phyloP scores from a whole-genome alignment of 64 coral and sea anemone genomes.

The Anthopleura sola region DNA sequence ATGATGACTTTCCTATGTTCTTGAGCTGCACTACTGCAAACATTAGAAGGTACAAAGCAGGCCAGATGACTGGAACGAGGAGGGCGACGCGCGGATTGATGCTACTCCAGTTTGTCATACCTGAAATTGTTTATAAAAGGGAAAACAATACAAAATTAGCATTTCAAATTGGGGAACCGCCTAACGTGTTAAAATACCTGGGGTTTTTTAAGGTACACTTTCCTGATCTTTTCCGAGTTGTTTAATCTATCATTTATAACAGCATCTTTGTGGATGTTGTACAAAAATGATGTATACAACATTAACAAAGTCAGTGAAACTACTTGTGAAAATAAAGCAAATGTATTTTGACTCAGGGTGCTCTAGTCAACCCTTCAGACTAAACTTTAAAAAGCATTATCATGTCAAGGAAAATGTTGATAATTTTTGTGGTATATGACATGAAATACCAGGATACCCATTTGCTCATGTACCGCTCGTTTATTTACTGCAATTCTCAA shows the following conservation, averaged over 20 bases:
- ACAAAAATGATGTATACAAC: too few species aligned
- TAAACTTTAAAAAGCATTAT: too few species aligned
- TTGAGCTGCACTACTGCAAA: constrained; percentile 33
- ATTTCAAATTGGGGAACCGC: not conserved
- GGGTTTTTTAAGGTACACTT: not conserved
- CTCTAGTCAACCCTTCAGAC: too few species aligned
- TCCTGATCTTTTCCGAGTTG: not conserved
- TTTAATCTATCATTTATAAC: not conserved
- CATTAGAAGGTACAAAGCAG: constrained; percentile 51
- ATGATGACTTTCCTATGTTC: not conserved
- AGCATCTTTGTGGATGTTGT: too few species aligned
- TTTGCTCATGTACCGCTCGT: too few species aligned
- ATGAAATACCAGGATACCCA: too few species aligned
- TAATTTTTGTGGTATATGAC: too few species aligned
- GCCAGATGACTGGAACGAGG: constrained; percentile 53
- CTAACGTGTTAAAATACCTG: not conserved
- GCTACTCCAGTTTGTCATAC: constrained; percentile 57
- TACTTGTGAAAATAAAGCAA: too few species aligned
- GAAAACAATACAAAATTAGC: not conserved
- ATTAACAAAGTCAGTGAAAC: too few species aligned
- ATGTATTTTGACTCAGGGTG: too few species aligned
- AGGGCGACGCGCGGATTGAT: constrained; percentile 56
- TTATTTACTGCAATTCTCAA: too few species aligned
- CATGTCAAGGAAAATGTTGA: too few species aligned
- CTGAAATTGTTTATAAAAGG: not conserved